Evolutionary conservation across 2,888 invertebrate genomes (phyloP), one percentile per base, ranked within the genome.

Genomic region (Muschampia plurimacula): DNA sequence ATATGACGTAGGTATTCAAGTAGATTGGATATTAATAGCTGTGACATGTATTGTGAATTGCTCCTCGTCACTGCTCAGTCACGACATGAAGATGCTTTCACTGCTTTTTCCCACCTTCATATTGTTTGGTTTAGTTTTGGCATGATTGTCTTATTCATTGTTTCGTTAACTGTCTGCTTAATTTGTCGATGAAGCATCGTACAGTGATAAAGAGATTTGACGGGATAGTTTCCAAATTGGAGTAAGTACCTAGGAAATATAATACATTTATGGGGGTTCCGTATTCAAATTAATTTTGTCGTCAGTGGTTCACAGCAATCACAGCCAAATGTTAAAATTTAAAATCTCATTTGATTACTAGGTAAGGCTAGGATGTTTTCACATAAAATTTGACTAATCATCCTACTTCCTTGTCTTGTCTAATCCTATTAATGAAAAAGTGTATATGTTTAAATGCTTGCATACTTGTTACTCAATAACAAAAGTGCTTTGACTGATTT

Each of bases 31-130:
- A 82, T 80, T 81, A 81, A 82, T 82, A 76, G 76, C 74, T 76
- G 79, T 77, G 79, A 81, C 80, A 79, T 79, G 78, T 22, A 22
- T 22, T 22, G 22, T 79, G 77, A 73, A 78, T 73, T 70, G 52
- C 69, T 62, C 52, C 70, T 73, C 75, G 78, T 73, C 76, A 71
- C 52, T 74, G 74, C 75, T 77, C 46, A 74, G 83, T 82, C 83
- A 84, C 83, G 83, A 83, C 57, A 69, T 55, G 55, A 28, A 44
- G 67, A 72, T 77, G 80, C 83, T 85, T 85, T 85, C 84, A 77
- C 83, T 77, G 69, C 69, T 68, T 74, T 67, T 75, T 84, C 83
- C 80, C 82, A 84, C 79, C 79, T 65, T 71, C 71, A 49, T 59
- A 71, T 71, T 71, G 71, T 71, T 66, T 71, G 71, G 65, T 71